Conservation (phyloP, 2,888 invertebrate genomes). For the Nowickia ferox region DNA sequence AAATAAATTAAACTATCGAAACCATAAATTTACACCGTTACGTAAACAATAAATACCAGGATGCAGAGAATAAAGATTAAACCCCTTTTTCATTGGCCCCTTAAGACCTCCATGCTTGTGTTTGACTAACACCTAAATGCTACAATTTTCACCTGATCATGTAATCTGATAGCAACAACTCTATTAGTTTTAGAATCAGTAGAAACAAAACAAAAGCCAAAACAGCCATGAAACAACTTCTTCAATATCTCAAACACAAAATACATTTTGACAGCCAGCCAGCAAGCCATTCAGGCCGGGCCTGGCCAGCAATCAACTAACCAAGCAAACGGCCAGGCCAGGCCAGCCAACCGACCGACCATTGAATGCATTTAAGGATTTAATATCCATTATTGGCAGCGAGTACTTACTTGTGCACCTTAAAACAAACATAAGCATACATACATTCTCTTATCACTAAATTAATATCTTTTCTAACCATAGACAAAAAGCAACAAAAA, state of each 20-base stretch:
- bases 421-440: conserved; percentile 6
- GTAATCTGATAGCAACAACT: conserved; percentile 70
- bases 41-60: conserved; percentile 21
- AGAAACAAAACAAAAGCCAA: conserved; percentile 27
- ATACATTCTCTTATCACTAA: conserved; percentile 63
- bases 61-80: neutral
- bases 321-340: no score
- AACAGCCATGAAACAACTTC: neutral
- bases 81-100: conserved; percentile 49
- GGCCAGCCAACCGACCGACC: no score
- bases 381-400: conserved; percentile 23
- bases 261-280: conserved; percentile 38
- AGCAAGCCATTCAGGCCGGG: conserved; percentile 30
- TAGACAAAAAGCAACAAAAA: conserved; percentile 33
- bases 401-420: conserved; percentile 7
- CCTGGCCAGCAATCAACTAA: neutral
- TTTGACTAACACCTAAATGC: conserved; percentile 70
- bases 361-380: conserved; percentile 26
- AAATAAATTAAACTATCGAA: conserved; percentile 65
- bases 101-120: conserved; percentile 64
- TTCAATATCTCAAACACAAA: conserved; percentile 25
- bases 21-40: conserved; percentile 43
- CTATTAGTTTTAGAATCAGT: conserved; percentile 57
- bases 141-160: conserved; percentile 74
- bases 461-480: conserved; percentile 62